Percentiles rank a stretch among this genome's conserved stretches.
Conservation (phyloP, 1,140 invertebrate genomes). For the Lasioglossum albipes region DNA sequence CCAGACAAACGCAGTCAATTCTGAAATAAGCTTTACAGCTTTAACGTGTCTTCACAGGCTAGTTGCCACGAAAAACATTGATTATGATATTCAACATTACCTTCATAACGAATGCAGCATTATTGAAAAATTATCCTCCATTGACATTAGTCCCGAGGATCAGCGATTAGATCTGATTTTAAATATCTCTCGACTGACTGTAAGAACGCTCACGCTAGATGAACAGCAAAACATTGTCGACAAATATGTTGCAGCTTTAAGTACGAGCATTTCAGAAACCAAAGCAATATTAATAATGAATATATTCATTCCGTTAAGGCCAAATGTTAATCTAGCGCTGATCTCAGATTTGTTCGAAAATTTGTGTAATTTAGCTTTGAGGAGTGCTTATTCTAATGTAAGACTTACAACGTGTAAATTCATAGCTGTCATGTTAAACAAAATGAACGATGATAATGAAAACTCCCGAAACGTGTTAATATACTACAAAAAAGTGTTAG, state of each 20-base stretch:
- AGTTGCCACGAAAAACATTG: slow-evolving; percentile 43
- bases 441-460: slow-evolving; percentile 54
- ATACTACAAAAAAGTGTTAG: slow-evolving; percentile 58
- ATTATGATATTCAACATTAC: slow-evolving; percentile 68
- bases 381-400: slow-evolving; percentile 27
- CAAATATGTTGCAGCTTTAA: slow-evolving; percentile 50
- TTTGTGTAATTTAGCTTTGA: slow-evolving; percentile 57
- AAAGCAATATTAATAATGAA: slow-evolving; percentile 61
- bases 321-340: slow-evolving; percentile 51
- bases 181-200: slow-evolving; percentile 61
- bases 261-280: slow-evolving; percentile 49
- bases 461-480: slow-evolving; percentile 45
- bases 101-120: slow-evolving; percentile 64
- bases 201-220: slow-evolving; percentile 57
- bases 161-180: slow-evolving; percentile 59
- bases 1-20: slow-evolving; percentile 45
- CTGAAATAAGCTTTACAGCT: slow-evolving; percentile 56
- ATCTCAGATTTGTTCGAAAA: slow-evolving; percentile 51
- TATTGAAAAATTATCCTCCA: slow-evolving; percentile 65
- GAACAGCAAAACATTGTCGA: slow-evolving; percentile 47
- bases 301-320: slow-evolving; percentile 62
- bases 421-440: slow-evolving; percentile 67
- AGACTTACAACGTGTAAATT: slow-evolving; percentile 57
- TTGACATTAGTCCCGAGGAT: slow-evolving; percentile 32
- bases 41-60: slow-evolving; percentile 68